A percentile compares a stretch with the other conserved stretches of the same genome.
These are phyloP conservation scores for Latrodectus hesperus DNA, from an alignment of 2,888 invertebrate species.

Conservation along the genomic window DNA sequence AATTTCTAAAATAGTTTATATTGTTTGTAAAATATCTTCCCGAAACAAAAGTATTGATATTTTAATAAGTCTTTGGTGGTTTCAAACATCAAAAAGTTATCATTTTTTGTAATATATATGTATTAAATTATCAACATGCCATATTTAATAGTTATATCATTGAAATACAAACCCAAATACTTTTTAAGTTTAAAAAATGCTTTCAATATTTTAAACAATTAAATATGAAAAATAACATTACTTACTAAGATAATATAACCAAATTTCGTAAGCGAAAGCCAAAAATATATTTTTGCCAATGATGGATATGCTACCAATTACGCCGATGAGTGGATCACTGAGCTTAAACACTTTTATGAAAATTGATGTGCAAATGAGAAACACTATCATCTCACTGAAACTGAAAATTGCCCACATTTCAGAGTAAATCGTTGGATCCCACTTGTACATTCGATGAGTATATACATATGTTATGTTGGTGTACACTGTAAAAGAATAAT, in stretches of 20 bases:
- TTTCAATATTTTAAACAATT: background rate
- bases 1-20: too few species aligned
- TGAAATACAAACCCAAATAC: too few species aligned
- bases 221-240: background rate
- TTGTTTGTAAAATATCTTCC: too few species aligned
- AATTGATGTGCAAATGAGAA: slow-evolving; percentile 33
- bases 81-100: too few species aligned
- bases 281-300: slow-evolving; percentile 57
- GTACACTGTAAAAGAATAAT: slow-evolving; percentile 38
- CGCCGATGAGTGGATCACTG: slow-evolving; percentile 52
- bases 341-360: slow-evolving; percentile 43
- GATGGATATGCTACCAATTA: slow-evolving; percentile 66
- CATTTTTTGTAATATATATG: too few species aligned
- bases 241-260: slow-evolving; percentile 59
- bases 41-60: too few species aligned
- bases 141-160: too few species aligned
- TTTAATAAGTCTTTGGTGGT: too few species aligned
- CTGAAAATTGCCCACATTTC: slow-evolving; percentile 60
- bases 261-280: slow-evolving; percentile 39
- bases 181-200: too few species aligned
- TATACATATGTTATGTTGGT: slow-evolving; percentile 60
- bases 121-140: too few species aligned
- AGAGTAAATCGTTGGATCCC: slow-evolving; percentile 50
- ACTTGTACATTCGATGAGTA: slow-evolving; percentile 59
- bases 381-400: slow-evolving; percentile 51